Evolutionary conservation across 2,797 vertebrate species (phyloP).

Genomic region (Phoxinus dragarum): DNA sequence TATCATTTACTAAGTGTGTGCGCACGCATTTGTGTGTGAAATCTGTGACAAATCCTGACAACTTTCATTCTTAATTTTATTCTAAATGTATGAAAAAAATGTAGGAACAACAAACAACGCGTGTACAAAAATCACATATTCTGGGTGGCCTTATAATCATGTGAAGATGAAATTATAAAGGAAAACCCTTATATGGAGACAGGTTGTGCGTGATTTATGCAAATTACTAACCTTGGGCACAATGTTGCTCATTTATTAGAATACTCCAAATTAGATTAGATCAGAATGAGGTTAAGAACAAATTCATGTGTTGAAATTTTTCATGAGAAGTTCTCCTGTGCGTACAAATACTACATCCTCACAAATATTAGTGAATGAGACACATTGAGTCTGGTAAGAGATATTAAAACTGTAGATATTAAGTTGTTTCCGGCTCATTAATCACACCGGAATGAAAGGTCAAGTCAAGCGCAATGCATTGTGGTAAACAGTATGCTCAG

Average conservation of each 20-base stretch:
- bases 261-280: not conserved
- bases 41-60: too few species aligned
- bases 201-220: not conserved
- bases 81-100: not conserved
- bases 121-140: not conserved
- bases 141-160: not conserved
- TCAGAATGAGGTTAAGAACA: not conserved
- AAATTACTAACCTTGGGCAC: not conserved
- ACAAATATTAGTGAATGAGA: not conserved
- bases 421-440: conserved; percentile 8
- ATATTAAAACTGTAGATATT: not conserved
- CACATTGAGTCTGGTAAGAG: not conserved
- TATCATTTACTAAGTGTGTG: not conserved
- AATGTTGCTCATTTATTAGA: not conserved
- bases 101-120: not conserved
- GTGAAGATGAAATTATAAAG: not conserved
- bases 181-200: too few species aligned
- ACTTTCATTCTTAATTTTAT: too few species aligned
- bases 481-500: not conserved
- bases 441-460: not conserved
- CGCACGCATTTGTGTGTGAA: not conserved
- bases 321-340: not conserved
- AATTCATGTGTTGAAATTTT: not conserved
- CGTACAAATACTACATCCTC: not conserved
- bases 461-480: conserved; percentile 4